phyloP scores from a whole-genome alignment of 53 echinoderm and acorn worm genomes.

The Pentamera pediparva region DNA sequence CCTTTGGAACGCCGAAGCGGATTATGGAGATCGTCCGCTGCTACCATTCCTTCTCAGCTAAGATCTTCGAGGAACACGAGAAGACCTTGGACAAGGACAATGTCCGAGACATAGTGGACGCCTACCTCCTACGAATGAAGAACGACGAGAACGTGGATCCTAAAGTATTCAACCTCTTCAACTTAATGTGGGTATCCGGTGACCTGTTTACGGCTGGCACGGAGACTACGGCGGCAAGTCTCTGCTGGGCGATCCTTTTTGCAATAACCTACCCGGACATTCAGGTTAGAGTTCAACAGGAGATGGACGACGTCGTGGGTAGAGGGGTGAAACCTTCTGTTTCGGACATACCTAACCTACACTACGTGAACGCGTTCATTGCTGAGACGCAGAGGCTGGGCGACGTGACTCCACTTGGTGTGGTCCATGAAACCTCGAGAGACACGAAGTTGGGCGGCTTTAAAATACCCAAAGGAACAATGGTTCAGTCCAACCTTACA shows the following conservation, averaged over 20 bases:
- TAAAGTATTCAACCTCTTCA: conserved; percentile 31
- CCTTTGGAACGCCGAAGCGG: conserved; percentile 32
- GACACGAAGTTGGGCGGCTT: conserved; percentile 42
- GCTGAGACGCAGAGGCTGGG: conserved; percentile 52
- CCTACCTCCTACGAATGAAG: conserved; percentile 18
- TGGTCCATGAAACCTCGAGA: conserved; percentile 37
- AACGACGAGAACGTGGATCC: conserved; percentile 1
- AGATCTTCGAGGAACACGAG: conserved; percentile 34
- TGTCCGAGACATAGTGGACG: conserved; percentile 11
- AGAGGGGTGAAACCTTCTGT: conserved; percentile 32
- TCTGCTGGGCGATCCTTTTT: conserved; percentile 48
- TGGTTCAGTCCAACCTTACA: conserved; percentile 53
- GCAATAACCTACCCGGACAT: conserved; percentile 37
- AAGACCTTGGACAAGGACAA: conserved; percentile 28
- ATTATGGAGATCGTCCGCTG: conserved; percentile 22
- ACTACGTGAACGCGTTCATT: conserved; percentile 54
- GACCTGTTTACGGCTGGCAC: conserved; percentile 51
- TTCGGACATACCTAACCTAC: conserved; percentile 36
- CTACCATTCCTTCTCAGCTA: conserved; percentile 21
- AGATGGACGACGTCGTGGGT: conserved; percentile 49
- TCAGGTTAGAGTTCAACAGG: conserved; percentile 55
- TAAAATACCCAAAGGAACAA: conserved; percentile 43
- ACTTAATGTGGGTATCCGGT: conserved; percentile 36
- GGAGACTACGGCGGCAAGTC: conserved; percentile 47
- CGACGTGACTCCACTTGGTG: conserved; percentile 41